Evolutionary conservation across 1,140 invertebrate species (phyloP), one percentile per base, ranked within the genome.

Genomic region (Phortica variegata): DNA sequence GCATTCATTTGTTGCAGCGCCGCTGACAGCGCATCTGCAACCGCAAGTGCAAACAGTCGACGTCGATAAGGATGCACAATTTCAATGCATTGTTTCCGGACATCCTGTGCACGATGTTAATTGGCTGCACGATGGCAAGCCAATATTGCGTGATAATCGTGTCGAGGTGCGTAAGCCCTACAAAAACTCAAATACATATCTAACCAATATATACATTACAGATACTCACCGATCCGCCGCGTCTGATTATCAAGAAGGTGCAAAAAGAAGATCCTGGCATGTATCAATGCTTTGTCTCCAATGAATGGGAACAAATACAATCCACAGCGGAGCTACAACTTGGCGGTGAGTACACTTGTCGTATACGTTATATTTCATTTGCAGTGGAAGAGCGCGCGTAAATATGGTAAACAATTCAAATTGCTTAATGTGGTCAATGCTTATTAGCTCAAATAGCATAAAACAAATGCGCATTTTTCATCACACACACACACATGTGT

Each of bases 201-300:
- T 6, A 12, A 16, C 8, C 36, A 4, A 12, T 29, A 29, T 29
- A 12, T 29, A 3, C 4, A 0, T 3, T 31, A 3, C n/a, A 75
- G 73, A 76, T 76, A 16, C 50, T 72, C 8, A 65, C 69, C 3
- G 74, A 76, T 58, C 73, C 74, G 2, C 71, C 73, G 4, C 57
- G 73, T 18, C 46, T 76, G 42, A 71, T 76, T 19, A 75, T 76
- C 15, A 75, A 73, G 39, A 76, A 75, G 26, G 66, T 76, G 45
- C 73, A 76, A 37, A 76, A 76, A 38, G 74, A 76, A 31, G 74
- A 76, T 47, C 73, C 74, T 0, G 74, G 71, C n/a, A 87, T 93
- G 82, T 96, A 93, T 77, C 91, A 93, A 58, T 97, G 93, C 74
- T 87, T 92, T 52, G 90, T 88, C 3, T 86, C 83, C 54, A 91